These are phyloP conservation scores for Thamnophis elegans DNA, from an alignment of 2,797 vertebrate genomes.

Conservation along the genomic window DNA sequence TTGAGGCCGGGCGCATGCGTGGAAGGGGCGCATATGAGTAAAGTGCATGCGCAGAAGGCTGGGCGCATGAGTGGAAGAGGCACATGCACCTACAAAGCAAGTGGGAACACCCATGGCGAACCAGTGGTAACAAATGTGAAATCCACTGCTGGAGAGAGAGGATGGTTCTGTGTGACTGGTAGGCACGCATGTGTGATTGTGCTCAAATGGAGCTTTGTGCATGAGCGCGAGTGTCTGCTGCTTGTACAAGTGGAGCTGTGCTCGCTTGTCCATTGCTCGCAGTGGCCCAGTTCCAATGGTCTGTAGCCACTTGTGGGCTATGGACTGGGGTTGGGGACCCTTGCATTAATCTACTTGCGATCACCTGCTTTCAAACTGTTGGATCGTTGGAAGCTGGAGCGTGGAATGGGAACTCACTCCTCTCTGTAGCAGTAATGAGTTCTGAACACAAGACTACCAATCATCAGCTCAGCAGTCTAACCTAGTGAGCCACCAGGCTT, in stretches of 20 bases:
- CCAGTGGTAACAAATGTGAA: too few species aligned
- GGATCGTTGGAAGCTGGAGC: neutral
- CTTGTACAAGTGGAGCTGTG: neutral
- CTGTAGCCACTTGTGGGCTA: neutral
- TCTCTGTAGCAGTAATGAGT: neutral
- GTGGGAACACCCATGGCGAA: too few species aligned
- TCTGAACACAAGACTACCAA: neutral
- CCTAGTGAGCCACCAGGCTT: too few species aligned
- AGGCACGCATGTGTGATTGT: neutral
- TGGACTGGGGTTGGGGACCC: neutral
- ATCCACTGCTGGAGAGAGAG: too few species aligned
- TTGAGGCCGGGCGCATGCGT: too few species aligned
- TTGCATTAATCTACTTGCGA: neutral
- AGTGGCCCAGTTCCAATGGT: neutral
- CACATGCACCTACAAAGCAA: too few species aligned
- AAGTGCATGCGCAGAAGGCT: too few species aligned
- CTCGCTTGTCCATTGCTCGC: rapidly evolving
- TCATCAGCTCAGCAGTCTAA: neutral
- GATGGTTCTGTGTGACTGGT: neutral
- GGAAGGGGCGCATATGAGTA: too few species aligned
- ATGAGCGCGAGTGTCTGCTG: neutral
- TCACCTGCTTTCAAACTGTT: neutral
- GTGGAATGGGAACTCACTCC: neutral
- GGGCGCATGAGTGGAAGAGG: too few species aligned
- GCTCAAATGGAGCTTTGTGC: too few species aligned